phyloP scores from a whole-genome alignment of 2,797 vertebrate species.

The Oreonectes daqikongensis region DNA sequence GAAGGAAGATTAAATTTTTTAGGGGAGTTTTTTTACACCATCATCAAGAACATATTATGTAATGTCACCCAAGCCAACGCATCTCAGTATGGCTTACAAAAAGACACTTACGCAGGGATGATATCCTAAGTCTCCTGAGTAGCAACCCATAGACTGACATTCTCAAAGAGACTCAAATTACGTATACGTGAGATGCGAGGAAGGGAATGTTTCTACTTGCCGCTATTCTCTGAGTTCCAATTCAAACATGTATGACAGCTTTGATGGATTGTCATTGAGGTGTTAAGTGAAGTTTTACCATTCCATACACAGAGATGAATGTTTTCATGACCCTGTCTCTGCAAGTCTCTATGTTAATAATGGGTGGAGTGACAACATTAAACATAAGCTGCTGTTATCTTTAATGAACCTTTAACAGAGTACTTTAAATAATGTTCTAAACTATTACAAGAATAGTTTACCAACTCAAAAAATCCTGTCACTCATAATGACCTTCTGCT shows the following conservation, averaged over 20 bases:
- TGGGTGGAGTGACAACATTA: neutral
- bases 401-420: too few relatives aligned
- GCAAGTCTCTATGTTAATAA: neutral
- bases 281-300: neutral
- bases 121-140: neutral
- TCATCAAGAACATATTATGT: conserved; percentile 13
- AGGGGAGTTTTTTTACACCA: neutral
- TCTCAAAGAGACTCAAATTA: neutral
- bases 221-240: conserved; percentile 1
- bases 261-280: conserved; percentile 2
- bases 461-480: too few relatives aligned
- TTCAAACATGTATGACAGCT: neutral
- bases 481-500: too few relatives aligned
- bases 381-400: neutral
- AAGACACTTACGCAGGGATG: conserved; percentile 8
- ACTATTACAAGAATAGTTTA: too few relatives aligned
- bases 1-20: neutral
- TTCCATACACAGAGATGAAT: neutral
- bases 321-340: neutral
- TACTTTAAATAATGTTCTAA: too few relatives aligned
- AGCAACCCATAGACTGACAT: neutral
- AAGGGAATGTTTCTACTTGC: conserved; percentile 1
- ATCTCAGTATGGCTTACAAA: neutral
- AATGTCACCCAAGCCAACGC: conserved; percentile 25
- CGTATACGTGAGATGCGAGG: conserved; percentile 3